Base-by-base conservation (phyloP, 1,140 invertebrate species). In the Bombus balteatus region DNA sequence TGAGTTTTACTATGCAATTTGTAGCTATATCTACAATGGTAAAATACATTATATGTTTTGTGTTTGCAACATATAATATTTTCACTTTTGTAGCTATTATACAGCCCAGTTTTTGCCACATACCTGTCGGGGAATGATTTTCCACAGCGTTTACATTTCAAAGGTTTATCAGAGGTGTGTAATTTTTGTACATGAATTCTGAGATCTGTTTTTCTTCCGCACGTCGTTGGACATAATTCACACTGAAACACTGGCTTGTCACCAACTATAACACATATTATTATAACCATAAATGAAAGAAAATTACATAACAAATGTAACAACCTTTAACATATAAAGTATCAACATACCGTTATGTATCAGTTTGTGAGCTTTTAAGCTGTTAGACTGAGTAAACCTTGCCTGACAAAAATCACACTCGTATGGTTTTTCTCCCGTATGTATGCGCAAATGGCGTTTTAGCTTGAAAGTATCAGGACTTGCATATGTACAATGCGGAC, bases 381-480 rank as follows among this genome's bases (percentile, higher is more conserved):
- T 99, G 95, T 99, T 99, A 13, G 98, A 99, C 93, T 99, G 99
- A 0, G 99, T 99, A 94, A 99, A 99, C 89, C 98, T 96, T 47
- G 98, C 96, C 91, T 98, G 97, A 95, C 99, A 99, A 88, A 98
- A 97, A 87, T 98, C 98, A 95, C 99, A 99, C 93, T 99, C 98
- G 93, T 99, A 99, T 0, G 98, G 98, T 87, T 98, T 97, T 92
- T 99, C 98, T 2, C 99, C 99, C 0, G 99, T 99, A 92, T 99
- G 99, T 28, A 98, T 99, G 68, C 99, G 97, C 88, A 99, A 96
- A 94, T 99, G 99, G 53, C 99, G 97, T 93, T 99, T 98, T 93
- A 99, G 95, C 95, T 99, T 99, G 94, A 99, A 99, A 25, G 99
- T 99, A 95, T 99, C 99, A 10, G 99, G 99, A 92, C 98, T 99